phyloP scores from a whole-genome alignment of 30 jellyfish, hydroid and myxozoan genomes.

The Pseudorhiza aurosa region DNA sequence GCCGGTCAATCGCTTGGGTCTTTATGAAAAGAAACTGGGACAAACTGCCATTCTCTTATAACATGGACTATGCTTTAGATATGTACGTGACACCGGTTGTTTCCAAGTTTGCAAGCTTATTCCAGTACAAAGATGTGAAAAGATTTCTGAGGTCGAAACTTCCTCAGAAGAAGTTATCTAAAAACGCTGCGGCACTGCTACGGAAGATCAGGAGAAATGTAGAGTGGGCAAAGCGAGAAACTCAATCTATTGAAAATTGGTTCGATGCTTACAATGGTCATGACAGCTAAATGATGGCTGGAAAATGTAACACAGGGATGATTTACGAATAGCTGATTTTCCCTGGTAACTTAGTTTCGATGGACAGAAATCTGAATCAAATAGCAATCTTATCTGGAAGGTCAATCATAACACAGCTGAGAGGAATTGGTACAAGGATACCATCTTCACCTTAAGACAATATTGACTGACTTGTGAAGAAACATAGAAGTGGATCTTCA shows the following conservation, averaged over 20 bases:
- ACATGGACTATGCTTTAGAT: not conserved
- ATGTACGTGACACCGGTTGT: slow-evolving; percentile 38
- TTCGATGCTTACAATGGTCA: not conserved
- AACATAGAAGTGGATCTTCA: no score
- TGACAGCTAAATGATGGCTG: not conserved
- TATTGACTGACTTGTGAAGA: no score
- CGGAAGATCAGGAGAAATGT: slow-evolving; percentile 46
- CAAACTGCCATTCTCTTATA: slow-evolving; percentile 13
- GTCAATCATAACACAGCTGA: no score
- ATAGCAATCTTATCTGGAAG: no score
- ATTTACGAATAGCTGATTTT: no score
- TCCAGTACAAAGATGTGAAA: slow-evolving; percentile 63
- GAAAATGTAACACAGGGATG: no score
- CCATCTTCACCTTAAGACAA: no score
- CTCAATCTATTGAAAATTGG: slow-evolving; percentile 31
- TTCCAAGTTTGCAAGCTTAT: slow-evolving; percentile 40
- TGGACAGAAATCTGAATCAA: no score
- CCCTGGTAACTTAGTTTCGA: no score
- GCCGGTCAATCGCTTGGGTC: slow-evolving; percentile 81
- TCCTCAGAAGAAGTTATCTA: slow-evolving; percentile 11
- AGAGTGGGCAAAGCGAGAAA: slow-evolving; percentile 48
- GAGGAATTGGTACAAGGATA: no score
- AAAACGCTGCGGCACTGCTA: slow-evolving; percentile 32
- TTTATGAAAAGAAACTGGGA: slow-evolving; percentile 58
- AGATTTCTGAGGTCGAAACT: slow-evolving; percentile 21